Conservation (phyloP, 2,113 vertebrate species). For the Galeopterus variegatus region DNA sequence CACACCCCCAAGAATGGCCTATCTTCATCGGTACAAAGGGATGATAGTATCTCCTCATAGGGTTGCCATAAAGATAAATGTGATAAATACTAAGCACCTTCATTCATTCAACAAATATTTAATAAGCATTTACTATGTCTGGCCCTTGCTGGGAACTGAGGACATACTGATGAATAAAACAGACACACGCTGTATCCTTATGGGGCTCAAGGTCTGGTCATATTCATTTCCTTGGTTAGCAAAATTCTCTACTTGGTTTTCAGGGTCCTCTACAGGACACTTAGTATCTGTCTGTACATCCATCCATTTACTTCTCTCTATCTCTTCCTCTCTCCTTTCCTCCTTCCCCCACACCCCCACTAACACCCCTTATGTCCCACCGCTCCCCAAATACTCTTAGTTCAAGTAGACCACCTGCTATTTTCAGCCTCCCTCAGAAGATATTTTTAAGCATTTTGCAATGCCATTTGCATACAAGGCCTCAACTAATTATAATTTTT, state of each 20-base stretch:
- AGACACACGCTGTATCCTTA: not conserved
- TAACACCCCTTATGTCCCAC: not conserved
- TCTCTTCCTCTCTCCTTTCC: not conserved
- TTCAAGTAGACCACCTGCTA: conserved; percentile 59
- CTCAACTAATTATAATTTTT: conserved; percentile 58
- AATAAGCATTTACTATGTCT: not conserved
- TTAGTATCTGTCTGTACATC: not conserved
- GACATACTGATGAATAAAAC: not conserved
- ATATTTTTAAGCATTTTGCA: conserved; percentile 70
- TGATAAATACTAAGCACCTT: not conserved
- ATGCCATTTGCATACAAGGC: conserved; percentile 72
- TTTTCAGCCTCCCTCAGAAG: conserved; percentile 62
- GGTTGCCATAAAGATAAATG: conserved; percentile 1
- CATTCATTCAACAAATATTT: conserved; percentile 31
- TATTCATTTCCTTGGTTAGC: not conserved
- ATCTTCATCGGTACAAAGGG: not conserved
- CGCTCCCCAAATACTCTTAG: not conserved
- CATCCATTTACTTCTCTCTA: not conserved
- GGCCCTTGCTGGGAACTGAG: not conserved
- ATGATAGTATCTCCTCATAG: not conserved
- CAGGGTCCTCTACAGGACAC: not conserved
- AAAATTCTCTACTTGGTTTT: not conserved
- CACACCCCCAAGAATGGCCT: not conserved
- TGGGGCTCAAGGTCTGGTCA: not conserved
- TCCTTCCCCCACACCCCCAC: accelerated